Base-by-base conservation (phyloP, 2,113 vertebrate species). In the Entelurus aequoreus region DNA sequence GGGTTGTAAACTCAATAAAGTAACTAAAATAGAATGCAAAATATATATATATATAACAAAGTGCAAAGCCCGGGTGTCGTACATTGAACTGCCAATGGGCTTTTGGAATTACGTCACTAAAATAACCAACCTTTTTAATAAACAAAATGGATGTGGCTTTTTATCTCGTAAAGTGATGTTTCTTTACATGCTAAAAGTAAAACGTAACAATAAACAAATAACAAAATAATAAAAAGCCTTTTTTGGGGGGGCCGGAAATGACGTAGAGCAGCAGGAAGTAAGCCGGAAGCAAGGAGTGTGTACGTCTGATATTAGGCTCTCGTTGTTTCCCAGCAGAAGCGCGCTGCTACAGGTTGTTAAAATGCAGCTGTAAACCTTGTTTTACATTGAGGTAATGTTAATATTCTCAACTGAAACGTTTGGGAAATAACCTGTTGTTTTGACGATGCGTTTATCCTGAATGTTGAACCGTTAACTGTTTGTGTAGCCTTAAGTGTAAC, bases 261-360 rank as follows among this genome's bases (percentile, higher is more conserved):
- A 87, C 69, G n/a, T 5, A 86, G 65, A 48, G 13, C 65, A 74
- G 77, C 69, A 21, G 55, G 55, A 57, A 57, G 68, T 72, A 76
- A 65, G 67, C 68, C 51, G 10, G 48, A 65, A 69, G 67, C 69
- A 12, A 16, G 9, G 6, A 11, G 19, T 19, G 40, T 40, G 38
- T 4, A 6, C n/a, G 10, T 16, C 40, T 11, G 40, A 44, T 44
- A 5, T 13, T 63, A 59, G 14, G 28, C 21, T 37, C 40, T 35
- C n/a, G 4, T 0, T 19, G 38, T 62, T 56, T 57, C 6, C 28
- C 62, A 73, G 63, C 42, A 62, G 66, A 66, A 21, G 57, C 65
- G 62, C 0, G 38, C 4, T 4, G 40, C 42, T 21, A 8, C 21
- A 48, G 15, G 5, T 57, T 66, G 8, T 54, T 5, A 36, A 49